These are phyloP conservation scores for Melipona beecheii DNA, from an alignment of 2,888 invertebrate genomes.

Conservation along the genomic window DNA sequence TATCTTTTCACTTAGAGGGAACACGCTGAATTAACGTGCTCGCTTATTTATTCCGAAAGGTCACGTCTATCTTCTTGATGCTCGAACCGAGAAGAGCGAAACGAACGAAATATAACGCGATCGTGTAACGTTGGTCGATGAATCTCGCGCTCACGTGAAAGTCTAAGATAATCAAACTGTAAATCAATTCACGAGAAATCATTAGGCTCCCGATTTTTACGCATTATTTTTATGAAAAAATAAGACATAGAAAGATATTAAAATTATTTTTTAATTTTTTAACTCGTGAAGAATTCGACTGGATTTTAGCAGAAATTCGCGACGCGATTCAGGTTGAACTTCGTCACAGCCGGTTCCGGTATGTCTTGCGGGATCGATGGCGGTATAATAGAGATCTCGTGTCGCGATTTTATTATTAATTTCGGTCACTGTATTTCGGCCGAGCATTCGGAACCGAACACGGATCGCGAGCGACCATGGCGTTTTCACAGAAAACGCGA, in stretches of 20 bases:
- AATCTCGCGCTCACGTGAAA: not conserved
- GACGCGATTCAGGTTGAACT: not conserved
- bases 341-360: not conserved
- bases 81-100: not conserved
- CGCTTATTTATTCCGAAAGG: constrained; percentile 7
- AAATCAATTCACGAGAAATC: too few species aligned
- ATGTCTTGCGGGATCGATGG: too few species aligned
- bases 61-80: not conserved
- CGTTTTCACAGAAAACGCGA: not conserved
- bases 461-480: not conserved
- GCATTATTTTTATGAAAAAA: too few species aligned
- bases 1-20: constrained; percentile 6
- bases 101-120: not conserved
- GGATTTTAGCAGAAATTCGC: not conserved
- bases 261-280: not conserved
- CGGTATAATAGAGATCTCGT: not conserved
- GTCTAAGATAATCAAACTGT: not conserved
- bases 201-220: too few species aligned
- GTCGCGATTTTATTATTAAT: constrained; percentile 20
- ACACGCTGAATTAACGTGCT: constrained; percentile 2
- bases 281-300: not conserved
- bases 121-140: not conserved
- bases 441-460: not conserved
- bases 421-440: not conserved
- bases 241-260: too few species aligned